phyloP scores from a whole-genome alignment of 2,797 vertebrate species.

The Euphonia xanthogaster region DNA sequence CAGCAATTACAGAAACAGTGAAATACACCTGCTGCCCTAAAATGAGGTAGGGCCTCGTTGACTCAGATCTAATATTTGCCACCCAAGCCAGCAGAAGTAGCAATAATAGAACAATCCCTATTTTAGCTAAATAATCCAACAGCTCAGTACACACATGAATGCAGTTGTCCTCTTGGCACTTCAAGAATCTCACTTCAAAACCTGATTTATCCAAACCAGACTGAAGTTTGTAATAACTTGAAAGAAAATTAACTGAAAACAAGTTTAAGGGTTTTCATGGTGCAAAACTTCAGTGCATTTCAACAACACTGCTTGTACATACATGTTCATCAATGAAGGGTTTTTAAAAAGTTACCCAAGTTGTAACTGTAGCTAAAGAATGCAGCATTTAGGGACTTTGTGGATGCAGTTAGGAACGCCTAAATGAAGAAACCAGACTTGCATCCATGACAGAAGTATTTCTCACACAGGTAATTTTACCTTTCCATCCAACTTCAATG shows the following conservation, averaged over 20 bases:
- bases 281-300: slow-evolving; percentile 26
- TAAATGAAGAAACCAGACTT: slow-evolving; percentile 9
- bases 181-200: slow-evolving; percentile 47
- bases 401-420: slow-evolving; percentile 27
- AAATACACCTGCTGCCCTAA: slow-evolving; percentile 45
- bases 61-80: slow-evolving; percentile 30
- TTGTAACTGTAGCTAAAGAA: slow-evolving; percentile 42
- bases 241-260: slow-evolving; percentile 11
- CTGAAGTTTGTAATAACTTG: slow-evolving; percentile 28
- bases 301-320: slow-evolving; percentile 9
- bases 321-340: neutral
- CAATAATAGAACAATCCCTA: neutral
- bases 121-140: neutral
- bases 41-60: slow-evolving; percentile 53
- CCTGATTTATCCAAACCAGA: slow-evolving; percentile 59
- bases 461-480: neutral
- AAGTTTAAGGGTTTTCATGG: neutral
- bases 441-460: slow-evolving; percentile 11
- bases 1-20: slow-evolving; percentile 23
- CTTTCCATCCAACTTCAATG: slow-evolving; percentile 36
- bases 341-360: slow-evolving; percentile 24
- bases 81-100: slow-evolving; percentile 24
- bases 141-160: slow-evolving; percentile 10
- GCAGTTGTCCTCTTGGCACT: slow-evolving; percentile 55
- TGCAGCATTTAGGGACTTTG: slow-evolving; percentile 65